Conservation (phyloP, 2,888 invertebrate genomes). For the Sympetrum striolatum region DNA sequence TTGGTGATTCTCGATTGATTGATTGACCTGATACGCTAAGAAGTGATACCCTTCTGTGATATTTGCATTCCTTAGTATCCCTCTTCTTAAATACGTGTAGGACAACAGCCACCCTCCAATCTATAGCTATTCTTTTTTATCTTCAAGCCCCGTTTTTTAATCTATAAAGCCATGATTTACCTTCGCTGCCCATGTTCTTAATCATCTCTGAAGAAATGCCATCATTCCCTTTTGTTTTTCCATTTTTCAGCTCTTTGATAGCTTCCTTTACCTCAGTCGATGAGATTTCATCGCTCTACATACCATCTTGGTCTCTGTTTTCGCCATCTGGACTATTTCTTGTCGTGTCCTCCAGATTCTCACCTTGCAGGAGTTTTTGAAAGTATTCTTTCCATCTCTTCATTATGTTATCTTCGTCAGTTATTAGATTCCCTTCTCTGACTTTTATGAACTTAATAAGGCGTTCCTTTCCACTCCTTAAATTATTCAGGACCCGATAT, state of each 20-base stretch:
- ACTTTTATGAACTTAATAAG: too few relatives aligned
- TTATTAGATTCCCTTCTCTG: not conserved
- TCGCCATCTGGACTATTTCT: too few relatives aligned
- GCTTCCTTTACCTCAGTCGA: constrained; percentile 45
- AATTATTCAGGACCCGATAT: too few relatives aligned
- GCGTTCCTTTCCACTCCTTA: too few relatives aligned
- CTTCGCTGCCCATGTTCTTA: constrained; percentile 44
- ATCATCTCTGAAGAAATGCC: constrained; percentile 45
- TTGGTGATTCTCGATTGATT: too few relatives aligned
- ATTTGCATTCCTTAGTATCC: too few relatives aligned
- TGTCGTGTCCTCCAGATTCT: not conserved
- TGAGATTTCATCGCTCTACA: not conserved
- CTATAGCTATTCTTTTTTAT: not conserved
- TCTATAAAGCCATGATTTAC: constrained; percentile 22
- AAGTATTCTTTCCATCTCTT: not conserved
- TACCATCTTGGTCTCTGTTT: too few relatives aligned
- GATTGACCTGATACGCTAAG: too few relatives aligned
- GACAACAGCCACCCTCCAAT: too few relatives aligned
- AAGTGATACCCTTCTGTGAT: too few relatives aligned
- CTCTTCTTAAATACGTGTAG: too few relatives aligned
- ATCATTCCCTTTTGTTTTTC: constrained; percentile 46
- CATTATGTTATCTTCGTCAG: not conserved
- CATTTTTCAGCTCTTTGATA: constrained; percentile 46
- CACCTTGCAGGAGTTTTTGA: not conserved
- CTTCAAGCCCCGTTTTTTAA: constrained; percentile 18